These are phyloP conservation scores for Platyrinchus mystaceus DNA, from an alignment of 2,797 vertebrate species.

Conservation along the genomic window DNA sequence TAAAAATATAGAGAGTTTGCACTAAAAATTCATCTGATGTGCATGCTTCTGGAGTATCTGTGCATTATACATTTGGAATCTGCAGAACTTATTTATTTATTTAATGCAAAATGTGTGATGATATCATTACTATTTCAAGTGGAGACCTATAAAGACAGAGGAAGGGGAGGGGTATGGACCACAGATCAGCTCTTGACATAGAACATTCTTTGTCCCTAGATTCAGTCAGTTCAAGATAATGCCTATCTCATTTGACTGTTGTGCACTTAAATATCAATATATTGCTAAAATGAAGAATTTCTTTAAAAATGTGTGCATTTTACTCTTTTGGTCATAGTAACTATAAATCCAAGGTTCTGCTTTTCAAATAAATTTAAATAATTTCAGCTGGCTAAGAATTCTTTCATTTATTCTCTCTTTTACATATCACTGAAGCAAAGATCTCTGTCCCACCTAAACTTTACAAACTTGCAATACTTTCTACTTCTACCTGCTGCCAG, in stretches of 20 bases:
- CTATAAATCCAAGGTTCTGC: neutral
- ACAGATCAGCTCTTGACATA: neutral
- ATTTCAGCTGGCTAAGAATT: neutral
- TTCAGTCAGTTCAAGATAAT: neutral
- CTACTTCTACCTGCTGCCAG: neutral
- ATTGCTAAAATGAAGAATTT: neutral
- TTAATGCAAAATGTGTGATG: neutral
- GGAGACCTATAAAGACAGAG: neutral
- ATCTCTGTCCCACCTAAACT: neutral
- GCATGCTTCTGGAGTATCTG: neutral
- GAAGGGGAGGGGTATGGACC: neutral
- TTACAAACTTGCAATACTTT: neutral
- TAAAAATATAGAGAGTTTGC: neutral
- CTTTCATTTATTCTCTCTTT: neutral
- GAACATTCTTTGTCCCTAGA: neutral
- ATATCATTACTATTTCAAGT: neutral
- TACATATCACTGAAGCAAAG: neutral
- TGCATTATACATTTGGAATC: neutral
- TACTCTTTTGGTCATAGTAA: neutral
- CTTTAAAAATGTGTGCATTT: neutral
- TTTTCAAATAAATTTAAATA: neutral
- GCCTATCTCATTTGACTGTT: neutral
- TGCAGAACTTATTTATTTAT: neutral
- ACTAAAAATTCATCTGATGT: neutral
- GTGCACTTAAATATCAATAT: neutral